phyloP scores from a whole-genome alignment of 2,113 vertebrate genomes.

The Antidorcas marsupialis region DNA sequence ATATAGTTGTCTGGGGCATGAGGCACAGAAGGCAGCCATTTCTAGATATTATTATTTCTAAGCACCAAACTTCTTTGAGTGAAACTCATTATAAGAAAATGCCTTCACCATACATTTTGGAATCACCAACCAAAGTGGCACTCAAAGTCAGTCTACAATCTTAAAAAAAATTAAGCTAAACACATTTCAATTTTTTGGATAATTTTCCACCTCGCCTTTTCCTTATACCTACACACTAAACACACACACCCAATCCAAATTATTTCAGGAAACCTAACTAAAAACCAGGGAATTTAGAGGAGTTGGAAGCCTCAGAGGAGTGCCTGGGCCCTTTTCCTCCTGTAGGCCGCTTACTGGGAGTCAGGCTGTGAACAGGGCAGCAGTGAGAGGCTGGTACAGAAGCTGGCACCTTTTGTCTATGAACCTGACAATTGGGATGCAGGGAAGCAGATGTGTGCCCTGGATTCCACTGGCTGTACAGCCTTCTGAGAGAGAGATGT shows the following conservation, averaged over 20 bases:
- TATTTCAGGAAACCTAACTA: neutral
- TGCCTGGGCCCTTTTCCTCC: neutral
- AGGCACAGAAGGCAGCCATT: neutral
- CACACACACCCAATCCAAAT: neutral
- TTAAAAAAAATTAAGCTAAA: neutral
- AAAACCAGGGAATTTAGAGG: neutral
- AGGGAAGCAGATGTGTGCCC: neutral
- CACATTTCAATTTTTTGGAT: neutral
- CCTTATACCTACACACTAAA: neutral
- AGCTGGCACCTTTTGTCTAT: neutral
- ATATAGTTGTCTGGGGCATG: neutral
- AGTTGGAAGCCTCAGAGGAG: conserved; percentile 17
- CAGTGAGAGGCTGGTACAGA: neutral
- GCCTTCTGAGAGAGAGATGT: neutral
- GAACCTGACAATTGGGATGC: neutral
- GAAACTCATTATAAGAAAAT: conserved; percentile 13
- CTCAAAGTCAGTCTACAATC: neutral
- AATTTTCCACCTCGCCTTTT: neutral
- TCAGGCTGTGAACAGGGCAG: neutral
- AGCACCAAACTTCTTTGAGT: neutral
- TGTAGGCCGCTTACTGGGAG: neutral
- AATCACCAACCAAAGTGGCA: neutral
- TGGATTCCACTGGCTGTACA: neutral
- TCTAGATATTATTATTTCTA: neutral
- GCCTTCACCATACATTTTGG: neutral